Conservation (phyloP, 2,113 vertebrate genomes). For the Vulpes vulpes region DNA sequence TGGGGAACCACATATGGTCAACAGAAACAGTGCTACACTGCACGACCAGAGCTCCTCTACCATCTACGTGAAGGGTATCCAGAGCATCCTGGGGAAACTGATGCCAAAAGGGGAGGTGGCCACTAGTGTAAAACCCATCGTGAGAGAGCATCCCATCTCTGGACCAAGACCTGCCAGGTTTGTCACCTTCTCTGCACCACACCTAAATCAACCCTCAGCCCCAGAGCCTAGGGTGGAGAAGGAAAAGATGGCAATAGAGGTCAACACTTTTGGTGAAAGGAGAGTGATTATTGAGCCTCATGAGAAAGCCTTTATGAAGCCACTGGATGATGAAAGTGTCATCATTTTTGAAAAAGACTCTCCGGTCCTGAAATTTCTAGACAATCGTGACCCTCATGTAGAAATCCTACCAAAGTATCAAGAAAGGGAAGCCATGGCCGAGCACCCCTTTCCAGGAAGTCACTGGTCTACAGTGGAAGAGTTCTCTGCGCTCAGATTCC, state of each 20-base stretch:
- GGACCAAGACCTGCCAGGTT: neutral
- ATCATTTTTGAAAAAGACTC: slow-evolving; percentile 51
- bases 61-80: slow-evolving; percentile 80
- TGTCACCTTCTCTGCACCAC: too few species aligned
- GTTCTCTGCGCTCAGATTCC: slow-evolving; percentile 58
- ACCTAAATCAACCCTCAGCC: neutral
- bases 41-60: slow-evolving; percentile 73
- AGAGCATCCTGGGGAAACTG: neutral
- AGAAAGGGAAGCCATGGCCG: slow-evolving; percentile 71
- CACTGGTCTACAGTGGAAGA: slow-evolving; percentile 78
- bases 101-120: neutral
- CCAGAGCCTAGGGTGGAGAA: neutral
- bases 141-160: neutral
- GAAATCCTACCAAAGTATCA: neutral
- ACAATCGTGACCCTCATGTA: neutral
- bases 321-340: neutral
- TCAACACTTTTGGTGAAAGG: neutral
- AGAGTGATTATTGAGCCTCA: neutral
- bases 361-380: neutral
- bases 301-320: neutral
- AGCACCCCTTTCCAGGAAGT: slow-evolving; percentile 66
- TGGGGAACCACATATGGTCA: neutral
- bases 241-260: neutral
- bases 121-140: neutral
- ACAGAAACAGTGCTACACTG: slow-evolving; percentile 50